Conservation (phyloP, 2,113 vertebrate species). For the Rhipidura dahli region DNA sequence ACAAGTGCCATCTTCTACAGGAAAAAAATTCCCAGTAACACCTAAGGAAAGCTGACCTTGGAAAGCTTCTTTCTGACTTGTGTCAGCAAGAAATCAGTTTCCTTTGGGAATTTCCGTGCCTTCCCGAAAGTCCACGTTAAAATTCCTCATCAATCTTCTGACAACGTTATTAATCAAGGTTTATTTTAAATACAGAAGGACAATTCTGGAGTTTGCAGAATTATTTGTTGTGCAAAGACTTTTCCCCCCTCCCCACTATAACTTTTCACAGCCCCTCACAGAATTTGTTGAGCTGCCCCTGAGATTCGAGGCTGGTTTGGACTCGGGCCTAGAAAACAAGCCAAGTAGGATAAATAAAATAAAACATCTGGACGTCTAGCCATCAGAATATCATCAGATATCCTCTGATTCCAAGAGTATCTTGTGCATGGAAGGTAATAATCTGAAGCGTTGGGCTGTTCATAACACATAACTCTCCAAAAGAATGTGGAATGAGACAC, state of each 20-base stretch:
- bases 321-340: constrained; percentile 21
- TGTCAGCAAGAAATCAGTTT: neutral
- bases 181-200: neutral
- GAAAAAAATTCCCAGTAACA: neutral
- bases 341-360: constrained; percentile 65
- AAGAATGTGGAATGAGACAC: constrained; percentile 45
- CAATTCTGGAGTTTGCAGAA: neutral
- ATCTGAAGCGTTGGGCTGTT: constrained; percentile 22
- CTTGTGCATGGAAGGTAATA: constrained; percentile 52
- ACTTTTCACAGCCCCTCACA: constrained; percentile 23
- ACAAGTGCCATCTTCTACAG: neutral
- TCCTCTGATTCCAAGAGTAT: constrained; percentile 18
- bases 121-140: neutral
- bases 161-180: neutral
- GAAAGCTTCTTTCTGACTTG: neutral
- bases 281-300: constrained; percentile 49
- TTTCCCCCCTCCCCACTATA: neutral
- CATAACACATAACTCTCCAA: constrained; percentile 26
- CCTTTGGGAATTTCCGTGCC: neutral
- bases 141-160: neutral
- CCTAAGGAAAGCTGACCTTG: neutral
- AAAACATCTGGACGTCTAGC: constrained; percentile 56
- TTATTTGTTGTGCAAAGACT: neutral
- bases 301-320: constrained; percentile 53
- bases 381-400: constrained; percentile 66